A percentile compares a stretch with the other conserved stretches of the same genome.
phyloP scores from a whole-genome alignment of 30 jellyfish, hydroid and myxozoan genomes.

The Aurelia sp. region DNA sequence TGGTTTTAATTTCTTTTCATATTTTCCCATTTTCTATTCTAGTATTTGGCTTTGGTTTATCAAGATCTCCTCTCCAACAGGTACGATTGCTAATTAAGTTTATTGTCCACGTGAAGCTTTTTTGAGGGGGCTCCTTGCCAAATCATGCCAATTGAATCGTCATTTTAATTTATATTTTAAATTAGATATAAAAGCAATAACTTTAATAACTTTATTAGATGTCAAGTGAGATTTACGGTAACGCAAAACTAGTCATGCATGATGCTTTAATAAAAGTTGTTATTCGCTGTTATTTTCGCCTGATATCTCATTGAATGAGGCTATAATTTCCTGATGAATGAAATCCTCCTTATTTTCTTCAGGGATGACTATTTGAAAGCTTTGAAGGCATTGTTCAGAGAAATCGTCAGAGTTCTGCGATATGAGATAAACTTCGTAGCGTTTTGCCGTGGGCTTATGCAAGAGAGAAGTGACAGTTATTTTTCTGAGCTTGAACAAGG shows the following conservation, averaged over 20 bases:
- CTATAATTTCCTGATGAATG: too few species aligned
- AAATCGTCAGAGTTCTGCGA: slow-evolving; percentile 77
- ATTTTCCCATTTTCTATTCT: slow-evolving; percentile 12
- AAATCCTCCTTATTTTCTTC: not conserved
- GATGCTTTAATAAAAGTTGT: too few species aligned
- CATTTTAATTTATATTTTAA: too few species aligned
- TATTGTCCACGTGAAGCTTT: too few species aligned
- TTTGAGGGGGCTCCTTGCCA: too few species aligned
- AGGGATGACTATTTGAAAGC: slow-evolving; percentile 94
- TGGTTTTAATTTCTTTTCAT: not conserved
- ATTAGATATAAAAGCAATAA: too few species aligned
- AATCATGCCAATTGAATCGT: too few species aligned
- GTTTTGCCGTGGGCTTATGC: slow-evolving; percentile 95
- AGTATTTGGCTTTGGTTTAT: slow-evolving; percentile 88
- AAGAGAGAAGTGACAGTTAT: slow-evolving; percentile 75
- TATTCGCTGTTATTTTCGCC: too few species aligned
- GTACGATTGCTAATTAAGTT: slow-evolving; percentile 17
- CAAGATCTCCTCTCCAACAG: slow-evolving; percentile 87
- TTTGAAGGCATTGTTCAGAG: slow-evolving; percentile 86
- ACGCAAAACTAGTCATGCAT: too few species aligned
- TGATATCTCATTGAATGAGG: too few species aligned
- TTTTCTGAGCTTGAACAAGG: slow-evolving; percentile 71
- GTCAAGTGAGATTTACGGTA: too few species aligned
- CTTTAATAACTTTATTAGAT: too few species aligned
- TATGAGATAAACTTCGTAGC: slow-evolving; percentile 82